Base-by-base conservation (phyloP, 2,797 vertebrate species). In the Pipistrellus pipistrellus region DNA sequence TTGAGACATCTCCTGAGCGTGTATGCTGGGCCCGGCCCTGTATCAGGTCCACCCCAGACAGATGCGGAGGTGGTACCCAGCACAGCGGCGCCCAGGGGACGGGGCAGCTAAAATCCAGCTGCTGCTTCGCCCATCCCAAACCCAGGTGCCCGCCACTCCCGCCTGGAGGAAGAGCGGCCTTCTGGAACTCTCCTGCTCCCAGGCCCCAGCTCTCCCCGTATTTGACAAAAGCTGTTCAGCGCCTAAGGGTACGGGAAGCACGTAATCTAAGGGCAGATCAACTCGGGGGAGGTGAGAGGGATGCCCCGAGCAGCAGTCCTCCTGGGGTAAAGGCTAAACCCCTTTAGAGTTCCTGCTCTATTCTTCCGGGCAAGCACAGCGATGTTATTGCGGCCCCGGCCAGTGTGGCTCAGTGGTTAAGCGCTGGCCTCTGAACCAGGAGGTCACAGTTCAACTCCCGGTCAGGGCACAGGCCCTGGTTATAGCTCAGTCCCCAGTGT, bases 21-120 rank as follows among this genome's bases (percentile, higher is more conserved):
- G 46, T 11, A 1, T 0, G 1, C 12, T 20, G 38, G 55, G 18
- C 13, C 11, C 9, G 8, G 7, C 27, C 4, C 35, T 41, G 23
- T 18, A 11, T 2, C 41, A n/a, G 7, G 32, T 8, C 6, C 32
- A 30, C 20, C 20, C 27, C 1, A 17, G 66, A 77, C 4, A 0
- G 23, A 6, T 7, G 9, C 6, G 17, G 1, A 17, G 21, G 4
- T n/a, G 3, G 4, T 4, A 3, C 20, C 32, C 14, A n/a, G 41
- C 32, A 64, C n/a, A 30, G 32, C 2, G 23, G 27, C 1, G 25
- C 48, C 51, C 20, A 10, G 64, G 2, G 6, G 9, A n/a, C 41
- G 53, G 8, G 30, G 13, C 25, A 41, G 23, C n/a, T 41, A 2
- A 68, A 32, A 27, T 3, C 9, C n/a, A 20, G 18, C 2, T 0